Conservation (phyloP, 2,797 vertebrate species). For the Columba guinea region DNA sequence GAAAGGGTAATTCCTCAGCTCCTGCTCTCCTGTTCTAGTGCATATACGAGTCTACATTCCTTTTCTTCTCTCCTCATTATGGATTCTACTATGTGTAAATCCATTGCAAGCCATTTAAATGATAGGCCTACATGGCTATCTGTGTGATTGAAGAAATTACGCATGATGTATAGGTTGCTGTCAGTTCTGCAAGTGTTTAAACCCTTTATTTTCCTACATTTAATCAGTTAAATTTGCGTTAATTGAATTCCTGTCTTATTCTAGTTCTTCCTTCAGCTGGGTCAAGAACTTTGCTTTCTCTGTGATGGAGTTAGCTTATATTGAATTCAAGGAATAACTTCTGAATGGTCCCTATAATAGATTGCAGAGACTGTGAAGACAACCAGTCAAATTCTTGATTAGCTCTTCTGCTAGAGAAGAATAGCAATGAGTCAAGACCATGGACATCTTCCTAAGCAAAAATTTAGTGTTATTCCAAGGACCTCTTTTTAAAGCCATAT, state of each 20-base stretch:
- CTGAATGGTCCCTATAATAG: background rate
- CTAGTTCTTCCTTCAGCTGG: background rate
- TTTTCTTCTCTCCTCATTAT: background rate
- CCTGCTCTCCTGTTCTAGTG: background rate
- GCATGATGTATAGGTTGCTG: background rate
- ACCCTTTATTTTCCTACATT: background rate
- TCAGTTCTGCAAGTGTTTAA: conserved; percentile 5
- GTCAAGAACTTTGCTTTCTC: conserved; percentile 21
- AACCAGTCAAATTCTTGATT: conserved; percentile 40
- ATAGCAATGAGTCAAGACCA: conserved; percentile 3
- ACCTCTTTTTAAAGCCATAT: background rate
- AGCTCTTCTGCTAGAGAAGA: conserved; percentile 15
- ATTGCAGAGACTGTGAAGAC: background rate
- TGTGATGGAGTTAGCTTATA: background rate
- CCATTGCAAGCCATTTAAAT: background rate
- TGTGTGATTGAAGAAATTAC: background rate
- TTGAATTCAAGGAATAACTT: conserved; percentile 19
- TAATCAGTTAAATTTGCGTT: background rate
- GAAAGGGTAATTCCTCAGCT: background rate
- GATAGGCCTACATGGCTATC: background rate
- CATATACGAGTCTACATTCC: background rate
- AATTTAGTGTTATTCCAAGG: conserved; percentile 6
- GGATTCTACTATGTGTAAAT: background rate
- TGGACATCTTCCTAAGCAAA: background rate
- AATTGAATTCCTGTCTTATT: conserved; percentile 30